phyloP scores from a whole-genome alignment of 2,888 invertebrate species.

The Falcaria lacertinaria region DNA sequence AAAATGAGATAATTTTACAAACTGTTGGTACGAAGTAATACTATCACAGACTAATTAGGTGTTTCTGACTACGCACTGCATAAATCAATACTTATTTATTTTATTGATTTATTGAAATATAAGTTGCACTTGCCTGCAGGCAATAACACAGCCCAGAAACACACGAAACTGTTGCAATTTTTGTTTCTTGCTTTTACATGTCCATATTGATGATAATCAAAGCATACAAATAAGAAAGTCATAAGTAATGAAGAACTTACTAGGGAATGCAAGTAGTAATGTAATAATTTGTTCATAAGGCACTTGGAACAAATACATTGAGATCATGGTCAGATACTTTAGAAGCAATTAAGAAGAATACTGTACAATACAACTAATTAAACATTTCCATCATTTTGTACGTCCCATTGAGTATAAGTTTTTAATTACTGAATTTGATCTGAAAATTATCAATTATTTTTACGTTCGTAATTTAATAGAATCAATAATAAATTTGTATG shows the following conservation, averaged over 20 bases:
- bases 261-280: slow-evolving; percentile 63
- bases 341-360: slow-evolving; percentile 17
- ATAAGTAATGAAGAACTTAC: slow-evolving; percentile 6
- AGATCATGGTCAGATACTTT: slow-evolving; percentile 46
- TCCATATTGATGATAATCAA: slow-evolving; percentile 4
- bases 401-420: slow-evolving; percentile 15
- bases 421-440: slow-evolving; percentile 22
- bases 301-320: slow-evolving; percentile 75
- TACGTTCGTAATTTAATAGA: slow-evolving; percentile 52
- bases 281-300: slow-evolving; percentile 74
- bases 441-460: slow-evolving; percentile 55
- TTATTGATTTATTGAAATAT: too few relatives aligned
- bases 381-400: neutral
- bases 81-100: slow-evolving; percentile 2
- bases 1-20: slow-evolving; percentile 16
- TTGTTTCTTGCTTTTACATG: neutral
- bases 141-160: neutral
- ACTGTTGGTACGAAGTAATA: slow-evolving; percentile 33
- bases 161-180: neutral
- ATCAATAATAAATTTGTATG: slow-evolving; percentile 46
- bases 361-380: neutral
- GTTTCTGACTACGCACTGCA: slow-evolving; percentile 7
- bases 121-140: too few relatives aligned
- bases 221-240: slow-evolving; percentile 1
- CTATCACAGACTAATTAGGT: slow-evolving; percentile 63